Percentiles rank a stretch among this genome's conserved stretches.
phyloP scores from a whole-genome alignment of 1,140 invertebrate species.

The Nephotettix cincticeps region DNA sequence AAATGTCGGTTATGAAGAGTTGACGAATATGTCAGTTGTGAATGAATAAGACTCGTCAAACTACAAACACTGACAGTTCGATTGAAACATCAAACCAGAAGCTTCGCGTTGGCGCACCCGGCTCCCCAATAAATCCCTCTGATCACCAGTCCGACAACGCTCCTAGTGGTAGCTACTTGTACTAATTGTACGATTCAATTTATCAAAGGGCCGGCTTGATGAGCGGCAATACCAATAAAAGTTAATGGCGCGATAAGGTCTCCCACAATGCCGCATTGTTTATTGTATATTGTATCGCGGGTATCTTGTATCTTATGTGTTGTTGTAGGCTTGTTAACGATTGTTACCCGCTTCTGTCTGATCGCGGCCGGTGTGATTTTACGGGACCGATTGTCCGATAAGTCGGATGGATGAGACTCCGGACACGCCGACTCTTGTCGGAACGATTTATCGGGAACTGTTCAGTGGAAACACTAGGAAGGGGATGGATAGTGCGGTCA shows the following conservation, averaged over 20 bases:
- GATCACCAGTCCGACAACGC: too few relatives aligned
- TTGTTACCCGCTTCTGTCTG: background rate
- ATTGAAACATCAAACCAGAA: too few relatives aligned
- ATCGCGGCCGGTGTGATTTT: slow-evolving; percentile 1
- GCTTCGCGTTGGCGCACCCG: too few relatives aligned
- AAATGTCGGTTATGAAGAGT: too few relatives aligned
- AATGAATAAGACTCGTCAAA: too few relatives aligned
- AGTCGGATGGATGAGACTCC: background rate
- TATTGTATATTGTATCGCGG: slow-evolving; percentile 4
- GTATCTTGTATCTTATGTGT: slow-evolving; percentile 4
- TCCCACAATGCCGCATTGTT: background rate
- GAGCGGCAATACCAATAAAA: slow-evolving; percentile 10
- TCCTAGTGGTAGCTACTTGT: background rate
- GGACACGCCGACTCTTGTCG: too few relatives aligned
- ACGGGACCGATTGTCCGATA: background rate
- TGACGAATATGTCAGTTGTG: too few relatives aligned
- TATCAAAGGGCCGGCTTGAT: background rate
- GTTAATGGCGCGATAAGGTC: background rate
- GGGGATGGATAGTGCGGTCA: too few relatives aligned
- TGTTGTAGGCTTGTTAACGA: slow-evolving; percentile 7
- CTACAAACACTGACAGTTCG: too few relatives aligned
- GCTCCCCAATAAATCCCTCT: too few relatives aligned
- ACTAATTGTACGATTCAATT: slow-evolving; percentile 6
- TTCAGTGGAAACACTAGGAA: too few relatives aligned
- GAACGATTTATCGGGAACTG: too few relatives aligned